Evolutionary conservation across 2,113 vertebrate genomes (phyloP).

Genomic region (Rhynchomys soricoides): DNA sequence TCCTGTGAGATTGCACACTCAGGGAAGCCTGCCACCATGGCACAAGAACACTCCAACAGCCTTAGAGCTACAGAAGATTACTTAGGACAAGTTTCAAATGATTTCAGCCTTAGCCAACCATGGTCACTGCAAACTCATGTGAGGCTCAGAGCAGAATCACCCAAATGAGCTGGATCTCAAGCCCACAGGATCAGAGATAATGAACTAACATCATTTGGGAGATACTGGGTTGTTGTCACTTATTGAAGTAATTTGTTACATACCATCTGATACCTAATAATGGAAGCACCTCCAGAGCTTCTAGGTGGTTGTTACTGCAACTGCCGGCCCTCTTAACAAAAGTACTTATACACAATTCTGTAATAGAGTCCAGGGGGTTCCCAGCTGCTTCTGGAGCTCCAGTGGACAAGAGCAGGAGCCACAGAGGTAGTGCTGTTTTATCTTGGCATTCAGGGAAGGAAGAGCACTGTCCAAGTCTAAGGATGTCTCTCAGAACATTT

Average conservation of each 20-base stretch:
- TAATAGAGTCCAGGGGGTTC: neutral
- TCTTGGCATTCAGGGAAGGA: neutral
- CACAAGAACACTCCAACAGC: neutral
- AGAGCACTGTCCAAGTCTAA: neutral
- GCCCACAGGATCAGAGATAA: neutral
- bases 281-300: neutral
- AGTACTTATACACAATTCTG: neutral
- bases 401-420: neutral
- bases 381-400: neutral
- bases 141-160: neutral
- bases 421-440: neutral
- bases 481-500: neutral
- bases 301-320: neutral
- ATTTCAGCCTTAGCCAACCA: neutral
- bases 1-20: neutral
- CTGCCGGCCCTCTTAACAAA: neutral
- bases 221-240: neutral
- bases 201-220: neutral
- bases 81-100: neutral
- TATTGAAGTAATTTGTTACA: constrained; percentile 33
- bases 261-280: neutral
- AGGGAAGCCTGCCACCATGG: neutral
- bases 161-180: neutral
- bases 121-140: neutral
- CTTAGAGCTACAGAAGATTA: neutral